Percentiles rank a stretch among this genome's conserved stretches.
Evolutionary conservation across 2,797 vertebrate species (phyloP).

Genomic region (Scleropages formosus): DNA sequence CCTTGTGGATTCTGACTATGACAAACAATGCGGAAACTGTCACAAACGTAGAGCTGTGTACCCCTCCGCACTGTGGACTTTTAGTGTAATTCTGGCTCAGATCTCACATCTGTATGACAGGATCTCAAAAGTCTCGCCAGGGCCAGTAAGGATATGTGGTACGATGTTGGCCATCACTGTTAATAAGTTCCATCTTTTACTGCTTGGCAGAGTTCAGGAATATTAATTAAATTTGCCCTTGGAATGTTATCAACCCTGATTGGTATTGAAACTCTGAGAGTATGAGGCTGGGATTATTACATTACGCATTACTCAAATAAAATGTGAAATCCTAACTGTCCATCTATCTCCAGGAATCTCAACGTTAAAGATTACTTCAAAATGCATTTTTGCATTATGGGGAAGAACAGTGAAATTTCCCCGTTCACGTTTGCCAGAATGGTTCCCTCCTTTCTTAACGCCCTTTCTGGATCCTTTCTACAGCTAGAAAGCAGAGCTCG

Average conservation of each 20-base stretch:
- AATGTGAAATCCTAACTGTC: slow-evolving; percentile 8
- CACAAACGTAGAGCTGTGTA: background rate
- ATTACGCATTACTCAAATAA: slow-evolving; percentile 2
- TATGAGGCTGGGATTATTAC: slow-evolving; percentile 6
- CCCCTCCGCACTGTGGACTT: background rate
- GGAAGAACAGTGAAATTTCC: background rate
- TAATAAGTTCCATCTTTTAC: background rate
- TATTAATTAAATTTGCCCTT: slow-evolving; percentile 9
- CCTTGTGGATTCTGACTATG: background rate
- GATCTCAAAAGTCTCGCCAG: background rate
- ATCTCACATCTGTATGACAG: background rate
- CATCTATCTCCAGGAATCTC: background rate
- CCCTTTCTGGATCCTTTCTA: background rate
- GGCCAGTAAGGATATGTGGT: background rate
- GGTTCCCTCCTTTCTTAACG: background rate
- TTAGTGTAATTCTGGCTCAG: background rate
- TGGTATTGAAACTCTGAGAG: background rate
- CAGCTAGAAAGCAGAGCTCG: background rate
- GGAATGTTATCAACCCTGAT: slow-evolving; percentile 1
- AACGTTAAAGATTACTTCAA: slow-evolving; percentile 5
- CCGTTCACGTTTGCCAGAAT: background rate
- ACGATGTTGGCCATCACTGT: background rate
- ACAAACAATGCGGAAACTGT: background rate
- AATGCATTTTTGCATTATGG: background rate
- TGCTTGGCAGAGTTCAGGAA: background rate